Percentiles rank a stretch among this genome's conserved stretches.
Evolutionary conservation across 2,888 invertebrate species (phyloP).

Genomic region (Yponomeuta cagnagella): DNA sequence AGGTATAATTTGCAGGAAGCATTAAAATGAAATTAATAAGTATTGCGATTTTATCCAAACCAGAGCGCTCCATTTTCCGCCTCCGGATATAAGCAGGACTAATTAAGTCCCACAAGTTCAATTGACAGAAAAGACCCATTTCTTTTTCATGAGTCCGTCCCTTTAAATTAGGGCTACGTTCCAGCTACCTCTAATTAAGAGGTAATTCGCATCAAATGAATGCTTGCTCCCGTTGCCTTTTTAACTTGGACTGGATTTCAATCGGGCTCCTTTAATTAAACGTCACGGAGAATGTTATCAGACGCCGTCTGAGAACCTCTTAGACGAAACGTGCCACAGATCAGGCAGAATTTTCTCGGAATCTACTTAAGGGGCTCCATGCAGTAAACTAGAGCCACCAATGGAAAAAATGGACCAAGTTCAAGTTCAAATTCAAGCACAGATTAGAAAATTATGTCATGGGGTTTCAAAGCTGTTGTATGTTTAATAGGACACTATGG

Average conservation of each 20-base stretch:
- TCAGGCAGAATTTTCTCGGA: neutral
- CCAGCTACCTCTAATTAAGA: slow-evolving; percentile 13
- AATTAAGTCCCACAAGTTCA: neutral
- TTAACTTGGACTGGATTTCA: slow-evolving; percentile 5
- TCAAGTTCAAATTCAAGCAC: too few species aligned
- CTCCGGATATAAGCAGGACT: neutral
- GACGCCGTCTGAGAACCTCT: neutral
- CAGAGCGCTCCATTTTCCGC: neutral
- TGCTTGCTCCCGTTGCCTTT: slow-evolving; percentile 1
- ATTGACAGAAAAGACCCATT: slow-evolving; percentile 2
- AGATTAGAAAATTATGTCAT: too few species aligned
- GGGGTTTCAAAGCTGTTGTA: too few species aligned
- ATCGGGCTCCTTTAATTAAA: neutral
- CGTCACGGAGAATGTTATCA: neutral
- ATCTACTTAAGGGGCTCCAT: neutral
- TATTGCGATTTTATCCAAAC: neutral
- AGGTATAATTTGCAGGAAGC: neutral
- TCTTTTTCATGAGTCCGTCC: slow-evolving; percentile 1
- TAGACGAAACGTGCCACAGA: neutral
- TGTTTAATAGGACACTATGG: too few species aligned
- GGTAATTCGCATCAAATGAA: slow-evolving; percentile 11
- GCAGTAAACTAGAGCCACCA: too few species aligned
- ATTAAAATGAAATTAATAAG: neutral
- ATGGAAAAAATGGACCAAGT: too few species aligned
- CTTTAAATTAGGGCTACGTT: slow-evolving; percentile 8